A percentile compares a stretch with the other conserved stretches of the same genome.
Conservation (phyloP, 2,888 invertebrate genomes). For the Acanthoscelides obtectus region DNA sequence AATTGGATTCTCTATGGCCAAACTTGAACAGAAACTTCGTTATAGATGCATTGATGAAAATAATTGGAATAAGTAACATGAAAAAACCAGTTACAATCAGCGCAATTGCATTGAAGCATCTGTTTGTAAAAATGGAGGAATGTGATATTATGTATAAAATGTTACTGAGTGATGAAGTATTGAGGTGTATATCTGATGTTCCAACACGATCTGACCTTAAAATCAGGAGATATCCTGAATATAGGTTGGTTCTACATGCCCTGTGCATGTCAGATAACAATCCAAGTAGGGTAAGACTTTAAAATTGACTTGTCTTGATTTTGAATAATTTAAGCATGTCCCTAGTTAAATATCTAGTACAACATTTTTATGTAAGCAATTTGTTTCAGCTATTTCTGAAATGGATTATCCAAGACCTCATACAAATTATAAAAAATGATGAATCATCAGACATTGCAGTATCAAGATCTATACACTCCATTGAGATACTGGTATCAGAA, state of each 20-base stretch:
- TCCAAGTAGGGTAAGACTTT: constrained; percentile 27
- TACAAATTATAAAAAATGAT: constrained; percentile 21
- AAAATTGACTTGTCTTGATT: too few relatives aligned
- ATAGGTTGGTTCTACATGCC: constrained; percentile 31
- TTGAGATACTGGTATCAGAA: constrained; percentile 31
- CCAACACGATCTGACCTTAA: constrained; percentile 20
- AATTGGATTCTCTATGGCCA: constrained; percentile 12
- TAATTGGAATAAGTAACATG: constrained; percentile 33
- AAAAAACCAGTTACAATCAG: constrained; percentile 29
- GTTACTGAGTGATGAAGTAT: constrained; percentile 21
- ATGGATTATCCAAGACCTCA: constrained; percentile 23
- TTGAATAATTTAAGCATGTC: too few relatives aligned
- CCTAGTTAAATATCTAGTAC: neutral
- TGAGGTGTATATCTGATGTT: constrained; percentile 18
- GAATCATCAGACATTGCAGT: constrained; percentile 21
- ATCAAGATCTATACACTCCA: constrained; percentile 28
- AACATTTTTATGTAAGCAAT: neutral
- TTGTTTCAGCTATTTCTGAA: constrained; percentile 25
- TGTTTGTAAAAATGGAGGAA: constrained; percentile 20
- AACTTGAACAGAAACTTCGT: constrained; percentile 17
- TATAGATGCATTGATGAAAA: constrained; percentile 17
- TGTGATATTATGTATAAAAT: constrained; percentile 23
- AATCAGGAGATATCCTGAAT: constrained; percentile 33
- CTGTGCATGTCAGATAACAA: constrained; percentile 25
- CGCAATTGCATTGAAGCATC: constrained; percentile 21